These are phyloP conservation scores for Nasonia longicornis DNA, from an alignment of 1,140 invertebrate species.

Conservation along the genomic window DNA sequence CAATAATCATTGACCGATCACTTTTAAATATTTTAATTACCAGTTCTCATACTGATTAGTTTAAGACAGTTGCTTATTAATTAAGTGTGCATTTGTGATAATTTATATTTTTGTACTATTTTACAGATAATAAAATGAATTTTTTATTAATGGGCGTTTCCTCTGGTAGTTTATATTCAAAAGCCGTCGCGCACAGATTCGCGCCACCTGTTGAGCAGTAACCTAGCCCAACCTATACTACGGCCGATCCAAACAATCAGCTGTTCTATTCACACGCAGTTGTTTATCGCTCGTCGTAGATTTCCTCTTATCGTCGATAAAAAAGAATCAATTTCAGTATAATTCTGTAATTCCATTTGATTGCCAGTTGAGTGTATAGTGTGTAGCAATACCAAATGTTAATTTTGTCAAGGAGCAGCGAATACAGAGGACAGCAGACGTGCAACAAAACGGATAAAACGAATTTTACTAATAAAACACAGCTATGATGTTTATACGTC, in stretches of 20 bases:
- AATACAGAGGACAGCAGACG: not conserved
- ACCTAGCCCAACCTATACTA: not conserved
- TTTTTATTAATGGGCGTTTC: not conserved
- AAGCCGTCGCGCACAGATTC: not conserved
- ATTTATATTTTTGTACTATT: constrained; percentile 1
- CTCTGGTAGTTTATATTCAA: not conserved
- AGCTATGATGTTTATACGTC: not conserved
- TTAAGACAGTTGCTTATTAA: not conserved
- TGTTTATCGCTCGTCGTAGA: not conserved
- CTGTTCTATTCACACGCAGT: not conserved
- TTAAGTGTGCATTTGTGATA: not conserved
- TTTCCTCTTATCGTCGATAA: not conserved
- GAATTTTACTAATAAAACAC: not conserved
- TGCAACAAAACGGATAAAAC: not conserved
- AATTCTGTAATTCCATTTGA: not conserved
- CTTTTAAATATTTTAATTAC: too few relatives aligned
- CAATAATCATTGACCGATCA: not conserved
- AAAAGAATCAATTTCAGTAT: not conserved
- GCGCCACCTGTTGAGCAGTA: not conserved
- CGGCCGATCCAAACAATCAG: not conserved
- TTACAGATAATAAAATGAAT: not conserved
- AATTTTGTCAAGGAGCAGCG: not conserved
- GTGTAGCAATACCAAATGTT: not conserved
- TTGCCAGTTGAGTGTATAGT: not conserved
- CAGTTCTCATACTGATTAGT: not conserved